These are phyloP conservation scores for Drosophila robusta DNA, from an alignment of 2,888 invertebrate species.

Conservation along the genomic window DNA sequence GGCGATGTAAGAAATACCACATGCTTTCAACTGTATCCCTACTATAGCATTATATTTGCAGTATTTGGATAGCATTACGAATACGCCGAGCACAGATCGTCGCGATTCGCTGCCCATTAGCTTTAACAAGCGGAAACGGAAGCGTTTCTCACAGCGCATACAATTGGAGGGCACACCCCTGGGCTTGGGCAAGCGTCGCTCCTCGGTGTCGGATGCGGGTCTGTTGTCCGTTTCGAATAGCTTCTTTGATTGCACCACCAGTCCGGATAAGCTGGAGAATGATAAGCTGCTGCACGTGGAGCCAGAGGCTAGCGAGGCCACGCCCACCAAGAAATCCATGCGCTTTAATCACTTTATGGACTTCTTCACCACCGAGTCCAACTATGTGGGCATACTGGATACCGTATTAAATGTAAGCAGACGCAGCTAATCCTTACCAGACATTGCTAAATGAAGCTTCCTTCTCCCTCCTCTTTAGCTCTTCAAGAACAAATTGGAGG, in stretches of 20 bases:
- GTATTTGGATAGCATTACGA: slow-evolving; percentile 85
- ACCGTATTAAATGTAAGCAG: slow-evolving; percentile 94
- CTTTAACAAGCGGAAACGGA: slow-evolving; percentile 90
- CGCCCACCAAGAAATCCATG: slow-evolving; percentile 84
- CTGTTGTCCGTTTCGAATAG: slow-evolving; percentile 93
- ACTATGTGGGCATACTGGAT: slow-evolving; percentile 97
- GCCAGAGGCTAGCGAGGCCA: slow-evolving; percentile 76
- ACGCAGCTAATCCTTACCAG: not conserved
- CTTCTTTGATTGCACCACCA: slow-evolving; percentile 94
- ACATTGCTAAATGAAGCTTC: not conserved
- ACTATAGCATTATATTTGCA: slow-evolving; percentile 35
- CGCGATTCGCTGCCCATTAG: slow-evolving; percentile 87
- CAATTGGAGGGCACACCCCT: slow-evolving; percentile 84
- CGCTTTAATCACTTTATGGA: slow-evolving; percentile 89
- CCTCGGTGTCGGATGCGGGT: slow-evolving; percentile 94
- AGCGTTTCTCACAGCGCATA: slow-evolving; percentile 87
- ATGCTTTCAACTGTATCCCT: not conserved
- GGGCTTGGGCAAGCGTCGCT: slow-evolving; percentile 89
- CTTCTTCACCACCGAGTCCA: slow-evolving; percentile 97
- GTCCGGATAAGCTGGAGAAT: slow-evolving; percentile 89
- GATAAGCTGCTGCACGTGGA: slow-evolving; percentile 80
- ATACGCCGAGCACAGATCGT: slow-evolving; percentile 85
- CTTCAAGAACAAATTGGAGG: slow-evolving; percentile 97
- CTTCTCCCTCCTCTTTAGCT: slow-evolving; percentile 87
- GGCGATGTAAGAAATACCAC: slow-evolving; percentile 89